Base-by-base conservation (phyloP, 2,888 invertebrate species). In the Trypoxylon attenuatum region DNA sequence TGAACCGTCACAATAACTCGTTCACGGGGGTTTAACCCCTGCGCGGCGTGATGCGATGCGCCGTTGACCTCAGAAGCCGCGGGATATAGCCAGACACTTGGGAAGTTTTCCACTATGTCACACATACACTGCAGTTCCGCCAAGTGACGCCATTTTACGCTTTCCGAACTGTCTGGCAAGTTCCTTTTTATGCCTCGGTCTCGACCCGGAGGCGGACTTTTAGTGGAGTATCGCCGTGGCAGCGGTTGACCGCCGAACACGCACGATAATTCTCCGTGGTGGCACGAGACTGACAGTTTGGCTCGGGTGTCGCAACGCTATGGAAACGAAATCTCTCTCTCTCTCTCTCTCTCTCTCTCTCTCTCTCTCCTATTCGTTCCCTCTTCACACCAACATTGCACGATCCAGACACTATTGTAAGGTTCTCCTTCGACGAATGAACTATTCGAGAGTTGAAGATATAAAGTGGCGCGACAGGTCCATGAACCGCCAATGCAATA, bases 281-380 rank as follows among this genome's bases (percentile, higher is more conserved):
- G 66, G 46, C 56, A 59, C 27, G 1, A 59, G 69, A 76, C 56
- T 73, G 76, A 59, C 76, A 76, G 58, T 76, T 76, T 76, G 76
- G 76, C 76, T 19, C 38, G 33, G 47, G 47, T 56, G 63, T 18
- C 38, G 52, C 49, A 58, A 76, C 68, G 61, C 50, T 51, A 52
- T 33, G 47, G 43, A 43, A 23, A 25, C 39, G 16, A 55, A 68
- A 57, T 67, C 45, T 52, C 18, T 8, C 18, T 33, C 3, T 33
- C 33, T 10, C 33, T 33, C 13, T n/a, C n/a, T n/a, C n/a, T n/a
- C n/a, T n/a, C n/a, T n/a, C n/a, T n/a, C n/a, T n/a, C n/a, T n/a
- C n/a, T n/a, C n/a, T n/a, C n/a, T n/a, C n/a, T n/a, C n/a, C n/a
- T n/a, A n/a, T n/a, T n/a, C n/a, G n/a, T n/a, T n/a, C n/a, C n/a